These are phyloP conservation scores for Danio aesculapii DNA, from an alignment of 2,797 vertebrate genomes.

Conservation along the genomic window DNA sequence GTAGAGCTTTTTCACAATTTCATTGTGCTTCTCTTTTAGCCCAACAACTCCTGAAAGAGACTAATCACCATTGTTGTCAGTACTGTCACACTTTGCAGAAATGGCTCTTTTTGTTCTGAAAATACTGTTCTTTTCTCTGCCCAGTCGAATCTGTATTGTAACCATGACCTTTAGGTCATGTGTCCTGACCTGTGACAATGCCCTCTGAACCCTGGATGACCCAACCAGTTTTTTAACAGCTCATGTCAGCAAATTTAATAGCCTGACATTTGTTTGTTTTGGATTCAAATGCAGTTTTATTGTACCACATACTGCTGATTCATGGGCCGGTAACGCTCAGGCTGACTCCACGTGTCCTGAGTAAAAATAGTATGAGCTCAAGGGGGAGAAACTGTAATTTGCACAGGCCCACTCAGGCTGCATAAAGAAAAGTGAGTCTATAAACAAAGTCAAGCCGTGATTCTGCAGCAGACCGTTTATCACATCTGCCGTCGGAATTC, in stretches of 20 bases:
- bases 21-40: slow-evolving; percentile 16
- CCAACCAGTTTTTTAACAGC: slow-evolving; percentile 33
- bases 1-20: background rate
- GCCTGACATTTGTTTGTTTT: slow-evolving; percentile 25
- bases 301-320: slow-evolving; percentile 65
- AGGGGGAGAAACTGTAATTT: slow-evolving; percentile 66
- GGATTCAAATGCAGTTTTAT: slow-evolving; percentile 37
- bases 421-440: slow-evolving; percentile 71
- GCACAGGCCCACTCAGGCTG: slow-evolving; percentile 66
- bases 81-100: slow-evolving; percentile 14
- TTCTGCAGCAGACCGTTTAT: slow-evolving; percentile 60
- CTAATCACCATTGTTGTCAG: slow-evolving; percentile 17
- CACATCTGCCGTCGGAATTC: slow-evolving; percentile 60
- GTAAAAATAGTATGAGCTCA: slow-evolving; percentile 72
- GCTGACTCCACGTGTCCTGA: slow-evolving; percentile 70
- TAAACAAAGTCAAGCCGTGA: slow-evolving; percentile 61
- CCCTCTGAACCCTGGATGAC: slow-evolving; percentile 37
- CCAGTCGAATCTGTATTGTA: slow-evolving; percentile 40
- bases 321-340: slow-evolving; percentile 68
- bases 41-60: slow-evolving; percentile 13
- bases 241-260: slow-evolving; percentile 27
- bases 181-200: slow-evolving; percentile 50
- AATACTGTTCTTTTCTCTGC: slow-evolving; percentile 29
- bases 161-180: slow-evolving; percentile 46
- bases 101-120: slow-evolving; percentile 39